Base-by-base conservation (phyloP, 2,888 invertebrate species). In the Anarsia innoxiella region DNA sequence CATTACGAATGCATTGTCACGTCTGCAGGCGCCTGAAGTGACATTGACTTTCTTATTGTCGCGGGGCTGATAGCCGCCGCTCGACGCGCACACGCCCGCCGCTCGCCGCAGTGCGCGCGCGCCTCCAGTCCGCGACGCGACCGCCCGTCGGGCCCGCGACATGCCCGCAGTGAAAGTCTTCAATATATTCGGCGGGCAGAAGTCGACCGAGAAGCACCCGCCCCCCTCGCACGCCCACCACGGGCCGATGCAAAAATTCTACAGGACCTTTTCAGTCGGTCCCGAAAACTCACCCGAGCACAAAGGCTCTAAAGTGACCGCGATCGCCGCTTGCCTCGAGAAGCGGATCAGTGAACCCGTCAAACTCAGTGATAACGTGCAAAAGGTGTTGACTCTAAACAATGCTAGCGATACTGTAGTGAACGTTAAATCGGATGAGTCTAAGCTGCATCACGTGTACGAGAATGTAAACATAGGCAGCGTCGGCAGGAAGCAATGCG, bases 81-180 rank as follows among this genome's bases (percentile, higher is more conserved):
- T 37, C 30, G n/a, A n/a, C n/a, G 30, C 82, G 80, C 82, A 83
- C 72, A 79, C 67, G 82, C 73, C 63, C 75, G 75, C 67, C 73
- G 79, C 66, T 59, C 68, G 71, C 65, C 76, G 79, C 54, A 56
- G 66, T 55, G 77, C 75, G 82, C 80, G 83, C 80, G 80, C 82
- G 80, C 80, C 58, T 75, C 67, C 8, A 69, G 67, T 65, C 67
- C 75, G 73, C 73, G 59, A 65, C 72, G 66, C 66, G 63, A 67
- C 67, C 64, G 63, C 63, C 66, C 60, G 41, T 51, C 67, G 64
- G 75, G 79, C 76, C 66, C 79, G 79, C 79, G 82, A 66, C 56
- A 84, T 83, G 83, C 84, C 84, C 83, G 82, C 79, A 79, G 84
- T 83, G 82, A 84, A 84, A 82, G 84, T 83, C 65, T 82, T 83